Evolutionary conservation across 2,113 vertebrate genomes (phyloP).

Genomic region (Lepisosteus oculatus): DNA sequence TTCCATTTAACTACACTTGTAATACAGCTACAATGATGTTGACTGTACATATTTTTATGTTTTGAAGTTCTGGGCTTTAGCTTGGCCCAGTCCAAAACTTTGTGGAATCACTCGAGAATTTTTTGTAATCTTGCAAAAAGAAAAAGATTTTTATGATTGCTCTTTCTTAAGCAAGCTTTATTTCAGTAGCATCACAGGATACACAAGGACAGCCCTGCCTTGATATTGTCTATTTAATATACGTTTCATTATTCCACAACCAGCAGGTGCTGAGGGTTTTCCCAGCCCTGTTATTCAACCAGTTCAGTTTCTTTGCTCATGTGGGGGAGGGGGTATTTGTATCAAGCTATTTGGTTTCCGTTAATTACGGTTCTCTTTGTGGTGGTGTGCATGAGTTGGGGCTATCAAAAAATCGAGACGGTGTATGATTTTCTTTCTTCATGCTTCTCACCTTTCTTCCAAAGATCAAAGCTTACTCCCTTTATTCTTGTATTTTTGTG

Average conservation of each 20-base stretch:
- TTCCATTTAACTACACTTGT: too few species aligned
- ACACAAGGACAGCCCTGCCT: not conserved
- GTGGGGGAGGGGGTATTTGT: not conserved
- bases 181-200: not conserved
- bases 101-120: too few species aligned
- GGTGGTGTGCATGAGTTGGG: not conserved
- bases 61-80: not conserved
- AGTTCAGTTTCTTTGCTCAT: constrained; percentile 2
- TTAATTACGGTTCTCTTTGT: constrained; percentile 29
- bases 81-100: not conserved
- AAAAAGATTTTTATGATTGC: too few species aligned
- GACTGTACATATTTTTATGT: too few species aligned
- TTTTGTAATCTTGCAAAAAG: too few species aligned
- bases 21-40: too few species aligned
- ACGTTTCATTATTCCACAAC: constrained; percentile 3
- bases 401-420: constrained; percentile 9
- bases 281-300: constrained; percentile 1
- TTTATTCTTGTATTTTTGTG: not conserved
- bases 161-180: not conserved
- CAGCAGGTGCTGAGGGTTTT: constrained; percentile 19
- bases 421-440: constrained; percentile 14
- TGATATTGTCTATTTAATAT: not conserved
- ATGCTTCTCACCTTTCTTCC: constrained; percentile 25
- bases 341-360: constrained; percentile 23
- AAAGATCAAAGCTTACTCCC: constrained; percentile 26